A percentile compares a stretch with the other conserved stretches of the same genome.
These are phyloP conservation scores for Alloscopus bannaensis DNA, from an alignment of 2,888 invertebrate genomes.

Conservation along the genomic window DNA sequence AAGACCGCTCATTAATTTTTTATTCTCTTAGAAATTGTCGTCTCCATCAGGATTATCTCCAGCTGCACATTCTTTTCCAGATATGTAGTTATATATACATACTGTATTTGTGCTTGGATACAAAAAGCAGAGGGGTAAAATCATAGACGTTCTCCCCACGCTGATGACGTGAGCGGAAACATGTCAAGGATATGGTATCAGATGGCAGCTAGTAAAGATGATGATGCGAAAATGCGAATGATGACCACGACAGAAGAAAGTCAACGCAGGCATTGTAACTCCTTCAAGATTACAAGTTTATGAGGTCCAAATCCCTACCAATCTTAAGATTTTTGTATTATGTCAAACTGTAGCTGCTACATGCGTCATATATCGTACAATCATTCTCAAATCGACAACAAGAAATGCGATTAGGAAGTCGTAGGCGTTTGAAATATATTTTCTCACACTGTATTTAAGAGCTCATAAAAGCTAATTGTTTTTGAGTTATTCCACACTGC, in stretches of 20 bases:
- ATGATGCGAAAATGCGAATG: neutral
- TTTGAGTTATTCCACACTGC: neutral
- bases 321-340: neutral
- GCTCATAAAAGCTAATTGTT: too few relatives aligned
- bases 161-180: conserved; percentile 4
- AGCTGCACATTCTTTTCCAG: neutral
- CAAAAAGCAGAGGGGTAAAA: too few relatives aligned
- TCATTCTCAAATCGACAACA: neutral
- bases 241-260: neutral
- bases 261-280: neutral
- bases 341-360: neutral
- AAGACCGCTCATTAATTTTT: conserved; percentile 3
- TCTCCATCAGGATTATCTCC: neutral
- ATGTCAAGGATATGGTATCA: conserved; percentile 16
- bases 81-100: neutral
- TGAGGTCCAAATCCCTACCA: neutral
- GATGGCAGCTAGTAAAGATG: neutral
- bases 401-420: too few relatives aligned
- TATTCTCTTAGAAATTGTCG: neutral
- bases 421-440: too few relatives aligned
- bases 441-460: too few relatives aligned
- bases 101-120: neutral
- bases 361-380: conserved; percentile 7
- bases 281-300: neutral
- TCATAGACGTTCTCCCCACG: neutral